A percentile compares a stretch with the other conserved stretches of the same genome.
Conservation (phyloP, 2,797 vertebrate species). For the Alosa sapidissima region DNA sequence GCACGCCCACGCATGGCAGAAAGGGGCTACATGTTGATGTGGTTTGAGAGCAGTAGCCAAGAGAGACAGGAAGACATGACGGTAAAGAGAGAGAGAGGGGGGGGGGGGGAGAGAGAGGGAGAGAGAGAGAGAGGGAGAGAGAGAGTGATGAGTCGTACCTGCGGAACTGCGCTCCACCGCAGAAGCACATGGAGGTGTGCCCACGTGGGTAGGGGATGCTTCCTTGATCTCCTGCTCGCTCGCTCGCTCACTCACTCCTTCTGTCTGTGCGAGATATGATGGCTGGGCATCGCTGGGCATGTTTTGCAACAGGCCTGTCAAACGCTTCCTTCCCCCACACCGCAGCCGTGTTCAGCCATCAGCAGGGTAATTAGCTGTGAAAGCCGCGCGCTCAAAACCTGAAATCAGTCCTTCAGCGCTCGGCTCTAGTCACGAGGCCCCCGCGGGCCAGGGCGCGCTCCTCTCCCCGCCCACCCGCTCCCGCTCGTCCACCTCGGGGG, state of each 20-base stretch:
- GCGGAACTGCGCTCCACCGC: neutral
- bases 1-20: neutral
- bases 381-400: conserved; percentile 77
- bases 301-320: conserved; percentile 54
- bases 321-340: conserved; percentile 32
- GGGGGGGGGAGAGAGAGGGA: neutral
- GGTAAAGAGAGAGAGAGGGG: neutral
- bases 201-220: neutral
- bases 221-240: neutral
- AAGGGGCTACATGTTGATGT: neutral
- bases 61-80: neutral
- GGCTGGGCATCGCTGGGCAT: conserved; percentile 47
- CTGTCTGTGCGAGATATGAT: neutral
- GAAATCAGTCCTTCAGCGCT: conserved; percentile 78
- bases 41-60: neutral
- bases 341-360: conserved; percentile 65
- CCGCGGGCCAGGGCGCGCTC: conserved; percentile 64
- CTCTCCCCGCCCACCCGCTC: conserved; percentile 34
- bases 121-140: neutral
- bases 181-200: neutral
- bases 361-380: conserved; percentile 79
- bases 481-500: conserved; percentile 31
- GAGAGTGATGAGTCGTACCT: neutral
- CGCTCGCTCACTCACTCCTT: neutral
- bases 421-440: conserved; percentile 62